These are phyloP conservation scores for Stegana nigrithorax DNA, from an alignment of 2,888 invertebrate genomes.

Conservation along the genomic window DNA sequence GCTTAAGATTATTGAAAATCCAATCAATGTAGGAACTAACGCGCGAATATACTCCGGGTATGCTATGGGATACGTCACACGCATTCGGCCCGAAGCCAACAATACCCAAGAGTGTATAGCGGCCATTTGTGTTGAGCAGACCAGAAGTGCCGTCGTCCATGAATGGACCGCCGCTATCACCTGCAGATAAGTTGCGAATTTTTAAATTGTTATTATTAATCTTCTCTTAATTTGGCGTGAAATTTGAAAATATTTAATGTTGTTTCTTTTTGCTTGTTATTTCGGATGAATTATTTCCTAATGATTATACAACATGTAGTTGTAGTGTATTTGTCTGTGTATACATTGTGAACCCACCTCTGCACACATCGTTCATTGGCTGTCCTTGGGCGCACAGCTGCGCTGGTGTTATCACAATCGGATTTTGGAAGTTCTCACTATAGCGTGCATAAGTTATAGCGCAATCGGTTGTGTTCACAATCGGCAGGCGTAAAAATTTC, in stretches of 20 bases:
- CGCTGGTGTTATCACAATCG: conserved; percentile 65
- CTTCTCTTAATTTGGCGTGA: too few species aligned
- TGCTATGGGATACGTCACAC: conserved; percentile 61
- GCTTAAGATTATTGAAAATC: conserved; percentile 50
- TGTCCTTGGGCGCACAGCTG: conserved; percentile 68
- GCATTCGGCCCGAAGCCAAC: conserved; percentile 66
- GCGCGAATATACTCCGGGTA: conserved; percentile 69
- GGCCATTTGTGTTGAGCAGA: conserved; percentile 40
- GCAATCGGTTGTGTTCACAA: conserved; percentile 67
- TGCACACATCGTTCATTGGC: conserved; percentile 67
- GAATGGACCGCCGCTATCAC: conserved; percentile 68
- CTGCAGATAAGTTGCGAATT: conserved; percentile 29
- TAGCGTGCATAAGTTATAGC: conserved; percentile 65
- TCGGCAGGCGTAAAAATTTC: conserved; percentile 68
- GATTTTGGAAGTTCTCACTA: conserved; percentile 66
- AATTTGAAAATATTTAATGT: neutral
- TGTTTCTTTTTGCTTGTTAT: too few species aligned
- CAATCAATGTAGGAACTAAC: conserved; percentile 67
- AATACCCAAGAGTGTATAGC: conserved; percentile 57
- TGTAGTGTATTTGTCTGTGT: neutral
- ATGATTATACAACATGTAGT: neutral
- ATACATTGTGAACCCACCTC: conserved; percentile 47
- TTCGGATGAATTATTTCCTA: too few species aligned
- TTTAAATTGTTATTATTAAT: neutral
- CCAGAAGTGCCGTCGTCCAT: conserved; percentile 61